Percentiles rank a stretch among this genome's conserved stretches.
phyloP scores from a whole-genome alignment of 2,797 vertebrate species.

The Toxotes lorentzi region DNA sequence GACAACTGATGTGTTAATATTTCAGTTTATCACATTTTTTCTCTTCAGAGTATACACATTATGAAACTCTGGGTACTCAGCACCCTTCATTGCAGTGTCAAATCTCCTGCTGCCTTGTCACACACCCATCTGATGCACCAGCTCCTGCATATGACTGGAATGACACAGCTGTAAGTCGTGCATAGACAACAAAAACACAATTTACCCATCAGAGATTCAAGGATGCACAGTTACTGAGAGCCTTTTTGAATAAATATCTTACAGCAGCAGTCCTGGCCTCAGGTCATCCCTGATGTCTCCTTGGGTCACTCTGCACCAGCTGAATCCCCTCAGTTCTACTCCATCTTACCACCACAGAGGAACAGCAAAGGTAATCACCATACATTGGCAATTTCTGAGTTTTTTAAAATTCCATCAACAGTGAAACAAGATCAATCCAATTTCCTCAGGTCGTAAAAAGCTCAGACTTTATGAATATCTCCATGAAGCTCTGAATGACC shows the following conservation, averaged over 20 bases:
- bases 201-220: too few relatives aligned
- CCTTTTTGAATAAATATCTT: slow-evolving; percentile 4
- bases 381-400: background rate
- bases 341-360: slow-evolving; percentile 82
- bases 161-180: slow-evolving; percentile 84
- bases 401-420: background rate
- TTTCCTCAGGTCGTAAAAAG: slow-evolving; percentile 91
- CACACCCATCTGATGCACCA: slow-evolving; percentile 78
- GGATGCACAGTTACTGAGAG: background rate
- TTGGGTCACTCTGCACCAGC: slow-evolving; percentile 63
- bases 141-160: slow-evolving; percentile 85
- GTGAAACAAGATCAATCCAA: slow-evolving; percentile 10
- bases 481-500: slow-evolving; percentile 91
- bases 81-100: slow-evolving; percentile 80
- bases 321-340: slow-evolving; percentile 84
- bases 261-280: slow-evolving; percentile 79
- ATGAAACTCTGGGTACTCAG: slow-evolving; percentile 82
- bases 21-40: background rate
- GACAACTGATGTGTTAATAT: background rate
- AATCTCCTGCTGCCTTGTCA: slow-evolving; percentile 82
- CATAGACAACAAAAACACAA: background rate
- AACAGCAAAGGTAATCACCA: slow-evolving; percentile 87
- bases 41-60: slow-evolving; percentile 86
- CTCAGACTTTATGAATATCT: slow-evolving; percentile 96
- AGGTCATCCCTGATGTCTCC: slow-evolving; percentile 75